phyloP scores from a whole-genome alignment of 2,888 invertebrate genomes.

The Conus canariensis region DNA sequence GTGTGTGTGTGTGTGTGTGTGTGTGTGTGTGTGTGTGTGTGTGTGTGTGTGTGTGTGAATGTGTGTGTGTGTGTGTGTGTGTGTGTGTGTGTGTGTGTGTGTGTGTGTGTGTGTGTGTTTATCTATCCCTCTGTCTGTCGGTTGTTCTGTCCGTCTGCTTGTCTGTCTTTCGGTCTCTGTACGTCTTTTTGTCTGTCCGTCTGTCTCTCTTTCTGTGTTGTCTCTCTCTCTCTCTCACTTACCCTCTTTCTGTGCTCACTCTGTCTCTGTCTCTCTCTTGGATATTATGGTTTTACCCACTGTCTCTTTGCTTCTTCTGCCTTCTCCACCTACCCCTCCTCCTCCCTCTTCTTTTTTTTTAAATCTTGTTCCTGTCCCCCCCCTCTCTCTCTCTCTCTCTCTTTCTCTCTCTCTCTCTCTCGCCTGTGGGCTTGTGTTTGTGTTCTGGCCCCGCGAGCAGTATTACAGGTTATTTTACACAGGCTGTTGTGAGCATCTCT shows the following conservation, averaged over 20 bases:
- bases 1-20: no score
- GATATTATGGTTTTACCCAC: not conserved
- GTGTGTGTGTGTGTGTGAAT: no score
- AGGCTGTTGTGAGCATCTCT: no score
- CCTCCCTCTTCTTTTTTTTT: not conserved
- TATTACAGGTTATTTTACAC: no score
- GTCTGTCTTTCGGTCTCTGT: not conserved
- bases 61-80: not conserved
- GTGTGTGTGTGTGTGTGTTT: not conserved
- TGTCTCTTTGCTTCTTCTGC: not conserved
- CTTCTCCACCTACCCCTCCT: not conserved
- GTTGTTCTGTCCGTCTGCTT: not conserved
- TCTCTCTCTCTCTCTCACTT: not conserved
- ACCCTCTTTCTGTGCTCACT: not conserved
- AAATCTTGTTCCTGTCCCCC: not conserved
- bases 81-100: not conserved
- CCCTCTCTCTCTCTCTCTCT: slow-evolving; percentile 18
- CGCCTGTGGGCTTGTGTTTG: not conserved
- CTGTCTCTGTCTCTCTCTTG: not conserved
- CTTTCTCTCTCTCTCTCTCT: not conserved
- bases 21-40: no score
- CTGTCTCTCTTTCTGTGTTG: not conserved
- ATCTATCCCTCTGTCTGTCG: not conserved
- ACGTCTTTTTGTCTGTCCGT: not conserved
- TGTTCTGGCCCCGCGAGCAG: not conserved